Conservation (phyloP, 1,140 invertebrate genomes). For the Stegodyphus mimosarum region DNA sequence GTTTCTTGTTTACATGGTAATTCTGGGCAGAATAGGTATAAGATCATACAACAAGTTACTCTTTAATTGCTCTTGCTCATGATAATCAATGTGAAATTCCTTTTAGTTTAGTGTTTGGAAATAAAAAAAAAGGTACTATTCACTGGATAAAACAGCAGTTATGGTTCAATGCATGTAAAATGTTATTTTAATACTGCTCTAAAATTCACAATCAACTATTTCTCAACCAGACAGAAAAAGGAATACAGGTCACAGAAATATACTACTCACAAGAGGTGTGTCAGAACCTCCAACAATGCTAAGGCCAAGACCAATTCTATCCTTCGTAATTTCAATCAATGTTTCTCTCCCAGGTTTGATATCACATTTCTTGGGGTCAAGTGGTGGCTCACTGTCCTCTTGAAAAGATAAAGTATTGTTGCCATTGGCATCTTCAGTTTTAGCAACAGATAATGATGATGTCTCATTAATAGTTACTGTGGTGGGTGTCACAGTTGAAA, state of each 20-base stretch:
- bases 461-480: background rate
- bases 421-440: slow-evolving; percentile 18
- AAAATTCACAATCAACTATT: no score
- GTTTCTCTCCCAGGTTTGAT: slow-evolving; percentile 78
- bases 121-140: no score
- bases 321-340: slow-evolving; percentile 88
- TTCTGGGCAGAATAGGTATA: no score
- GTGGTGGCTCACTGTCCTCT: slow-evolving; percentile 32
- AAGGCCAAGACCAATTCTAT: slow-evolving; percentile 87
- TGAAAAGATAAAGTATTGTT: slow-evolving; percentile 41
- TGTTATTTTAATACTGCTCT: no score
- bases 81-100: no score
- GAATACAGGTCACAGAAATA: background rate
- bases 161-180: no score
- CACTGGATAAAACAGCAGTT: no score
- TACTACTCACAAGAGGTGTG: slow-evolving; percentile 74
- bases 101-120: no score
- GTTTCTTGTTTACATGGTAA: no score
- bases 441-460: background rate
- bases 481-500: background rate
- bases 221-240: no score
- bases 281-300: slow-evolving; percentile 91
- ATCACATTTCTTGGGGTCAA: slow-evolving; percentile 62
- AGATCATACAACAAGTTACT: no score
- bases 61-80: no score